Percentiles rank a stretch among this genome's conserved stretches.
phyloP scores from a whole-genome alignment of 2,113 vertebrate species.

The Ptychochromis oligacanthus region DNA sequence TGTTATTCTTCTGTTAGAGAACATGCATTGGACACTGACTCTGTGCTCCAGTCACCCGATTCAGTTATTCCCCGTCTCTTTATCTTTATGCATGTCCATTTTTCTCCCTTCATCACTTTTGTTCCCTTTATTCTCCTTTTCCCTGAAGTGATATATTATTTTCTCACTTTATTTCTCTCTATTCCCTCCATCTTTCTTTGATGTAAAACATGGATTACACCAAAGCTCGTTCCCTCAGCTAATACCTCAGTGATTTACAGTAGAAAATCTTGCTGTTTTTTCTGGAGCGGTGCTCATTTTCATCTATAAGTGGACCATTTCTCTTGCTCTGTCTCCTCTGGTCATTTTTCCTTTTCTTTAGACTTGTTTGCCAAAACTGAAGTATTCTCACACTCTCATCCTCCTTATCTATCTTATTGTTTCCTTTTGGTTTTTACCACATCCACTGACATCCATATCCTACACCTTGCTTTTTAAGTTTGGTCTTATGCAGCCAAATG shows the following conservation, averaged over 20 bases:
- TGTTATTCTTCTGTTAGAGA: neutral
- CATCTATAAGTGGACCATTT: neutral
- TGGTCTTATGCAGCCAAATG: constrained; percentile 1
- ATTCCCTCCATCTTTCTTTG: neutral
- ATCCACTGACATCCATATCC: constrained; percentile 37
- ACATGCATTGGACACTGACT: neutral
- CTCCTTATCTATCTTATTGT: constrained; percentile 25
- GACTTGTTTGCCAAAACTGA: constrained; percentile 10
- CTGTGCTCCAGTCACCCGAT: neutral
- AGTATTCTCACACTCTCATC: neutral
- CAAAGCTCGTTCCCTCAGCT: constrained; percentile 1
- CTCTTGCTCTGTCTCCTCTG: constrained; percentile 1
- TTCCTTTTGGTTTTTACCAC: constrained; percentile 6
- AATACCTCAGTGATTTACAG: constrained; percentile 38
- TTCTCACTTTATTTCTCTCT: neutral
- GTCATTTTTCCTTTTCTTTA: neutral
- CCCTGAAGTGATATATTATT: neutral
- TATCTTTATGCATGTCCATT: constrained; percentile 32
- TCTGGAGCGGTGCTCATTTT: constrained; percentile 23
- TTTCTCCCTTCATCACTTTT: neutral
- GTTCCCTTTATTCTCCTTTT: neutral
- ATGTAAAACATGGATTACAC: neutral
- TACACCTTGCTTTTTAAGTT: constrained; percentile 1
- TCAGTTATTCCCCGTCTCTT: constrained; percentile 35
- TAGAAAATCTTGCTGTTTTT: constrained; percentile 39